A percentile compares a stretch with the other conserved stretches of the same genome.
Conservation (phyloP, 2,888 invertebrate genomes). For the Agrotis puta region DNA sequence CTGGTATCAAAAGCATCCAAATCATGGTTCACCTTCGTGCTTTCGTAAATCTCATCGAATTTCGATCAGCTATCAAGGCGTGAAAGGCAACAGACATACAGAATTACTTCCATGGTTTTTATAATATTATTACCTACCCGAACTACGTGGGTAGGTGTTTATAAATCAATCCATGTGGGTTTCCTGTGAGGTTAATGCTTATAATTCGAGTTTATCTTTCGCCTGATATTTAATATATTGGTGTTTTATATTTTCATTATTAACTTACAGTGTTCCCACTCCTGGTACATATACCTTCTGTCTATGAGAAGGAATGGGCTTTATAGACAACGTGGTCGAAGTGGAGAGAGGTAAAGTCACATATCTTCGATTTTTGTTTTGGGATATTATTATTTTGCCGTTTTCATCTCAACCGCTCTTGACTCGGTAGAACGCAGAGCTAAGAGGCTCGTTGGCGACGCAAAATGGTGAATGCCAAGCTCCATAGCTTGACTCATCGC, state of each 20-base stretch:
- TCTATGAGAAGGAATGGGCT: too few relatives aligned
- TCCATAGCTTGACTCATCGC: too few relatives aligned
- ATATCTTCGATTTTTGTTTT: too few relatives aligned
- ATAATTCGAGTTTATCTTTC: slow-evolving; percentile 2
- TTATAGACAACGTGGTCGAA: too few relatives aligned
- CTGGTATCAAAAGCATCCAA: not conserved
- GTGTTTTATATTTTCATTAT: not conserved
- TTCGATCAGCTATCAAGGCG: not conserved
- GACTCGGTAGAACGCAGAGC: too few relatives aligned
- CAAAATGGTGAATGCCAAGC: too few relatives aligned
- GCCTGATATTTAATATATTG: not conserved
- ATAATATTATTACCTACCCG: not conserved
- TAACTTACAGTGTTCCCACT: too few relatives aligned
- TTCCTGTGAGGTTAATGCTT: not conserved
- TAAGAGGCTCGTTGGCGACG: too few relatives aligned
- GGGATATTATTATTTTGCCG: too few relatives aligned
- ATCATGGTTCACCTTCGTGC: not conserved
- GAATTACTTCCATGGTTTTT: not conserved
- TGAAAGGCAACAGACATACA: not conserved
- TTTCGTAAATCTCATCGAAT: not conserved
- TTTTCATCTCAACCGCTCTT: too few relatives aligned
- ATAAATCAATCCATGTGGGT: not conserved
- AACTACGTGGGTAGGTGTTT: not conserved
- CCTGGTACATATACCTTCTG: too few relatives aligned
- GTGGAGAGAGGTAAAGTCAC: too few relatives aligned